Evolutionary conservation across 2,113 vertebrate genomes (phyloP), one percentile per base, ranked within the genome.

Genomic region (Hydrochoerus hydrochaeris): DNA sequence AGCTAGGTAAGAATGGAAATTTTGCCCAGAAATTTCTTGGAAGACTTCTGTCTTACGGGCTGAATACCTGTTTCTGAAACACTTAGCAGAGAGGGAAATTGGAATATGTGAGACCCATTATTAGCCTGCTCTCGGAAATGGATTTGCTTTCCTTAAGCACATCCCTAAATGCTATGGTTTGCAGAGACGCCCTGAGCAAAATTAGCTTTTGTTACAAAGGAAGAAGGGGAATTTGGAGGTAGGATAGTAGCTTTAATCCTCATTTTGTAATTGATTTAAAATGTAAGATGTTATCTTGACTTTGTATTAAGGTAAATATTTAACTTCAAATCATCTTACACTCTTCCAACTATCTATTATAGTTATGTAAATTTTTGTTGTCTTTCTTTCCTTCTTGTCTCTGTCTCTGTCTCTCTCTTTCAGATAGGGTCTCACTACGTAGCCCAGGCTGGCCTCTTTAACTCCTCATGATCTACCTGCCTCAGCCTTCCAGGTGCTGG

Each of bases 241-340:
- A 41, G 11, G 3, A 16, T 41, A 77, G 44, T 49, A 78, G 87
- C 49, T 14, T 49, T 38, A 32, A n/a, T 41, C 17, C 49, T 88
- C 0, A 24, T 77, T 90, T 82, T 81, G 16, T 69, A 30, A 83
- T 91, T 91, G 60, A 71, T 7, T 30, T 85, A 63, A 90, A 82
- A n/a, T 91, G 60, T 80, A 88, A 91, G 77, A 69, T 2, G 2
- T 28, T 49, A 24, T 49, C 11, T 78, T 38, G 8, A 57, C 20
- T 95, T 81, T 80, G 4, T 91, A 1, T 88, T 82, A 69, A 93
- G 41, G n/a, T 63, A 46, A 54, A n/a, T 88, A 28, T 95, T 94
- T 94, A 86, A 69, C 26, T 75, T 82, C 14, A 95, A 94, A 30
- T 41, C 35, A 49, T 14, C 19, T 77, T 65, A 49, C 0, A 35